Evolutionary conservation across 2,113 vertebrate species (phyloP).

Genomic region (Procavia capensis): DNA sequence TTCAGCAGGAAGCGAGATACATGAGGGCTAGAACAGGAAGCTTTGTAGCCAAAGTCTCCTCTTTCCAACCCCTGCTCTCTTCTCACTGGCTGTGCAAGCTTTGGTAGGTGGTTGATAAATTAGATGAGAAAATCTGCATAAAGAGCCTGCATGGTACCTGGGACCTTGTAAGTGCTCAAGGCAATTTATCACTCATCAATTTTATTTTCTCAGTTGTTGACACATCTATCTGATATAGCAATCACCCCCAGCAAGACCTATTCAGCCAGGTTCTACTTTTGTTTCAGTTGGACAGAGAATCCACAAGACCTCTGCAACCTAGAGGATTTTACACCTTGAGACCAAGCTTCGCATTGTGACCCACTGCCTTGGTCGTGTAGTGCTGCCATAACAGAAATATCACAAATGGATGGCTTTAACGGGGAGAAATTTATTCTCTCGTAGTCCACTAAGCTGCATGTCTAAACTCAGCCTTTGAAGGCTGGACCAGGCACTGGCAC

Average conservation of each 20-base stretch:
- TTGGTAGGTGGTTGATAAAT: neutral
- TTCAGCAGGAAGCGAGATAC: neutral
- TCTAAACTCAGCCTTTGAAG: too few species aligned
- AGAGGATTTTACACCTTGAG: neutral
- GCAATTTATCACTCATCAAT: neutral
- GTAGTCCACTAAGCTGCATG: too few species aligned
- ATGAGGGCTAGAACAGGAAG: accelerated
- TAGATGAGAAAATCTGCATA: neutral
- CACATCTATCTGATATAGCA: neutral
- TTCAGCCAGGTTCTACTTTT: neutral
- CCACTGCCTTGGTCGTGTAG: too few species aligned
- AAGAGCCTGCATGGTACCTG: neutral
- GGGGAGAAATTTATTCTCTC: too few species aligned
- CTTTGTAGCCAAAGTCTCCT: neutral
- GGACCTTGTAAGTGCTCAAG: too few species aligned
- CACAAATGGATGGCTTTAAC: too few species aligned
- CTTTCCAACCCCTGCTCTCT: neutral
- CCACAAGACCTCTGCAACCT: neutral
- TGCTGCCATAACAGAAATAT: too few species aligned
- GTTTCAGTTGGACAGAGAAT: neutral
- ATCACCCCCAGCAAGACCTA: neutral
- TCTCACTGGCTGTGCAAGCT: neutral
- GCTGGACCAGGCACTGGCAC: too few species aligned
- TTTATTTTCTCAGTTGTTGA: neutral
- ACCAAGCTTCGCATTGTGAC: too few species aligned